Evolutionary conservation across 2,888 invertebrate species (phyloP).

Genomic region (Mythimna albipuncta): DNA sequence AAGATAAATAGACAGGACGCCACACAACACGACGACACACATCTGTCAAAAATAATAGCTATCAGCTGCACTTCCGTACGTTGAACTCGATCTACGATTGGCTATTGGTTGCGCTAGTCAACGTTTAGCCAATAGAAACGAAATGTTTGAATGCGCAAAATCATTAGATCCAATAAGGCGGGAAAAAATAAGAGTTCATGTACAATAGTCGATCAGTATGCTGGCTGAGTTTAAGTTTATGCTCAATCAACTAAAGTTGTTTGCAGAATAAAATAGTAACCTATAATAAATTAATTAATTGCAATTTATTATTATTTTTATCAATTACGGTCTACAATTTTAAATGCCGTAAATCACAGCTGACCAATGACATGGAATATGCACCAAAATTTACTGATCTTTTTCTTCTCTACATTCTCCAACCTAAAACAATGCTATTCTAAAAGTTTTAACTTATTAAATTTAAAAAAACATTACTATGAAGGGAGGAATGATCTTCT

Average conservation of each 20-base stretch:
- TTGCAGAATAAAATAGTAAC: background rate
- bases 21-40: constrained; percentile 78
- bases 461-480: too few species aligned
- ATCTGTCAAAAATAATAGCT: constrained; percentile 70
- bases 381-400: background rate
- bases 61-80: constrained; percentile 73
- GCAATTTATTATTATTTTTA: background rate
- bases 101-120: constrained; percentile 31
- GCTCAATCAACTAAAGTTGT: constrained; percentile 5
- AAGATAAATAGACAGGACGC: constrained; percentile 85
- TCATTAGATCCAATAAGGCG: constrained; percentile 61
- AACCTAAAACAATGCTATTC: background rate
- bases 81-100: constrained; percentile 70
- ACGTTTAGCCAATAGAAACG: constrained; percentile 61
- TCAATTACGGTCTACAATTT: too few species aligned
- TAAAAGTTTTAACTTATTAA: background rate
- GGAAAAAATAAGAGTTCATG: constrained; percentile 48
- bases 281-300: background rate
- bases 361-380: too few species aligned
- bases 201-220: constrained; percentile 12
- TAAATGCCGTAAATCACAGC: too few species aligned
- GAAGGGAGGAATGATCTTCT: too few species aligned
- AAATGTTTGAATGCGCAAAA: constrained; percentile 49
- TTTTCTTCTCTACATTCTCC: background rate
- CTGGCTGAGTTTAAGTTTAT: background rate